Evolutionary conservation across 2,113 vertebrate genomes (phyloP), one percentile per base, ranked within the genome.

Genomic region (Microtus ochrogaster): DNA sequence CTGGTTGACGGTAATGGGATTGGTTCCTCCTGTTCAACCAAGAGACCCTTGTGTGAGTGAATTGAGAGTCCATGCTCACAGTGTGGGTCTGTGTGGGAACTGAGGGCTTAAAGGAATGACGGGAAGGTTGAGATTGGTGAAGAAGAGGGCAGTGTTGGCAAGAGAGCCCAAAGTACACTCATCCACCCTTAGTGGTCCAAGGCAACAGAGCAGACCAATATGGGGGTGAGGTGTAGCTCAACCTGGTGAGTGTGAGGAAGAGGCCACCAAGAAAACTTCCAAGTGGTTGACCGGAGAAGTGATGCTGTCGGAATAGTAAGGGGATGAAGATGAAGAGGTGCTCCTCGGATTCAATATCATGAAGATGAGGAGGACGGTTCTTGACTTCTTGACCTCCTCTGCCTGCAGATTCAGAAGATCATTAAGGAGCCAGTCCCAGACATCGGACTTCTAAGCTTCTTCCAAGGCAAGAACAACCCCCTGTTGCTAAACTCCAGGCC

Each of bases 361-460:
- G 66, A 24, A 70, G 21, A 47, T 24, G 7, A 47, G 65, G 33
- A 7, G 61, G 58, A 28, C 2, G 5, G n/a, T 89, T 76, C 47
- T 28, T 39, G 17, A 61, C 26, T n/a, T 36, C 82, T 55, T 72
- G 58, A 47, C 47, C 16, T 49, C 73, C 28, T 44, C 79, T 68
- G n/a, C 66, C 93, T 77, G 58, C 98, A 99, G 99, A 98, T 99
- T 96, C 99, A 99, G 98, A 99, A 99, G 98, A 96, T 99, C 61
- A 52, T 99, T 96, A 97, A 97, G 87, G 98, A 99, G 19, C 99
- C 99, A 0, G 99, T 98, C n/a, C 99, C 99, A 4, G 99, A 99
- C 98, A 99, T 99, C 0, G 99, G 98, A 88, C 98, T 99, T 66
- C 98, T 99, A 13, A 93, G 98, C 94, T 96, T 99, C 97, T 99